Conservation (phyloP, 2,888 invertebrate species). For the Hirtodrosophila cameraria region DNA sequence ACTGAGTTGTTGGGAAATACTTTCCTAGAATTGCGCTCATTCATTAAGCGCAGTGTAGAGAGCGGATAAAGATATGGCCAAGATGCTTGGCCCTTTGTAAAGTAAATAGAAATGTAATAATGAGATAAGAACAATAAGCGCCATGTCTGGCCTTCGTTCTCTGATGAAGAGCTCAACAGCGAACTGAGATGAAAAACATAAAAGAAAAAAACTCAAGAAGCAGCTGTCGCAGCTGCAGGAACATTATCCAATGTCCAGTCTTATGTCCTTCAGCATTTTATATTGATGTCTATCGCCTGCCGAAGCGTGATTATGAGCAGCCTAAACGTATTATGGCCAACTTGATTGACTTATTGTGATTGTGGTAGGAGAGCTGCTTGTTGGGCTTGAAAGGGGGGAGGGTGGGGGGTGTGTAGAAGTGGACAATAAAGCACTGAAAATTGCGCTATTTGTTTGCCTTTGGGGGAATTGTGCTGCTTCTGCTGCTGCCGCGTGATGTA, state of each 20-base stretch:
- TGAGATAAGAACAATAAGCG: constrained; percentile 76
- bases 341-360: constrained; percentile 57
- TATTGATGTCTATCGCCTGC: constrained; percentile 58
- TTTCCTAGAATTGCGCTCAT: no score
- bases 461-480: no score
- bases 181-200: constrained; percentile 1
- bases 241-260: constrained; percentile 8
- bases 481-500: constrained; percentile 45
- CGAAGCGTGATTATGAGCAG: constrained; percentile 75
- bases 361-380: no score
- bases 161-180: constrained; percentile 5
- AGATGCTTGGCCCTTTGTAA: constrained; percentile 24
- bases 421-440: constrained; percentile 42
- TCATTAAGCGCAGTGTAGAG: no score
- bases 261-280: constrained; percentile 25
- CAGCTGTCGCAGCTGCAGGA: constrained; percentile 18
- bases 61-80: constrained; percentile 11
- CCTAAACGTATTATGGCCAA: constrained; percentile 66
- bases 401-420: no score
- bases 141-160: constrained; percentile 28
- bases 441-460: constrained; percentile 62
- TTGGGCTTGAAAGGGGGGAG: neutral
- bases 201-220: neutral
- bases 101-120: constrained; percentile 76
- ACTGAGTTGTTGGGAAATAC: no score